A percentile compares a stretch with the other conserved stretches of the same genome.
These are phyloP conservation scores for Hydrolagus colliei DNA, from an alignment of 2,797 vertebrate species.

Conservation along the genomic window DNA sequence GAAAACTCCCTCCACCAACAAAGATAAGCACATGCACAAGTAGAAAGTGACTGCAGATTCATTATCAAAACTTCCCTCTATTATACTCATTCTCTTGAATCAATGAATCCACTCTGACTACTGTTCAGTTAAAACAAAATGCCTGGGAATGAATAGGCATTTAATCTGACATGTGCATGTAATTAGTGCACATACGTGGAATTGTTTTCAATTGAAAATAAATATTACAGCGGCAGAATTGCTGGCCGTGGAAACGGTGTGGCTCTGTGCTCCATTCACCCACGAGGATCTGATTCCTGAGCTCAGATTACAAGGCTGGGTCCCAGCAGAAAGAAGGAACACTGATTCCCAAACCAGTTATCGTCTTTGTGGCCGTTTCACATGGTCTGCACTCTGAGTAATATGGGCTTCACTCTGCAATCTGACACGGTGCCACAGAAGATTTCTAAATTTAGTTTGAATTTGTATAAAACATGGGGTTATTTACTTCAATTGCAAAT, in stretches of 20 bases:
- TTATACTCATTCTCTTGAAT: neutral
- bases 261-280: neutral
- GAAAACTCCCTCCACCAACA: no score
- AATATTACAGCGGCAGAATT: neutral
- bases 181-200: neutral
- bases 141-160: neutral
- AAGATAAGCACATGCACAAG: neutral
- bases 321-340: neutral
- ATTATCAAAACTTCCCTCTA: neutral
- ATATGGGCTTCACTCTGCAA: constrained; percentile 5
- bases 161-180: neutral
- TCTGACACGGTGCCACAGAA: constrained; percentile 15
- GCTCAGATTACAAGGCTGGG: neutral
- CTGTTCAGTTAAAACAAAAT: neutral
- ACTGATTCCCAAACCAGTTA: neutral
- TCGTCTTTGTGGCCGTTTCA: no score
- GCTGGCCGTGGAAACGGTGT: neutral
- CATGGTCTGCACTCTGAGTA: neutral
- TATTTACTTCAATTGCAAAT: constrained; percentile 27
- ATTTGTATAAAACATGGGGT: constrained; percentile 28
- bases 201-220: neutral
- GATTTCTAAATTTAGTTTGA: constrained; percentile 20
- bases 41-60: neutral
- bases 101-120: neutral
- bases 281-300: neutral